Evolutionary conservation across 2,888 invertebrate species (phyloP).

Genomic region (Parnassius mnemosyne): DNA sequence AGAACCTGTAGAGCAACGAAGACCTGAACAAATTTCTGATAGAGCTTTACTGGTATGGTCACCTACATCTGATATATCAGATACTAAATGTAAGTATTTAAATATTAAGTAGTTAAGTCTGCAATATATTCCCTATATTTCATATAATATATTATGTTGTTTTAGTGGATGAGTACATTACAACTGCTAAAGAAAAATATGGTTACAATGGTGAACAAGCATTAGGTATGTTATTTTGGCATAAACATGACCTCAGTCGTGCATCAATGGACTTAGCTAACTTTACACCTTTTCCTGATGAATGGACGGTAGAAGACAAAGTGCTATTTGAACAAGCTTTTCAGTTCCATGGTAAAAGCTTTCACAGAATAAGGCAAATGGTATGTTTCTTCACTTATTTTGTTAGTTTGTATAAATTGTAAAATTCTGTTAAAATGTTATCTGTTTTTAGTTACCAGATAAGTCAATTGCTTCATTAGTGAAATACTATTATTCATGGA

Average conservation of each 20-base stretch:
- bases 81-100: slow-evolving; percentile 88
- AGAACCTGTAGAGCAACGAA: slow-evolving; percentile 86
- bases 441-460: slow-evolving; percentile 89
- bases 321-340: slow-evolving; percentile 99
- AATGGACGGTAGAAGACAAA: slow-evolving; percentile 99
- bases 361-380: slow-evolving; percentile 98
- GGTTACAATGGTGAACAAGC: slow-evolving; percentile 99
- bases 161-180: slow-evolving; percentile 97
- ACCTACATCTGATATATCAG: slow-evolving; percentile 93
- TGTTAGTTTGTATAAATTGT: slow-evolving; percentile 25
- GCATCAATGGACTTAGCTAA: slow-evolving; percentile 96
- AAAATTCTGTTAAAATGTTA: slow-evolving; percentile 8
- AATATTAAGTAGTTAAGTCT: neutral
- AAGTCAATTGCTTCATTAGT: slow-evolving; percentile 97
- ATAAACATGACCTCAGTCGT: slow-evolving; percentile 96
- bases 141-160: slow-evolving; percentile 31
- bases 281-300: slow-evolving; percentile 98
- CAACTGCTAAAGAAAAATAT: slow-evolving; percentile 97
- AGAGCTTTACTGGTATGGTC: slow-evolving; percentile 97
- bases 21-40: slow-evolving; percentile 89
- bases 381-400: slow-evolving; percentile 72
- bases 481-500: slow-evolving; percentile 99
- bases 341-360: slow-evolving; percentile 98
- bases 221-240: slow-evolving; percentile 98
- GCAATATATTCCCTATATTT: neutral